These are phyloP conservation scores for Heliconius charithonia DNA, from an alignment of 2,888 invertebrate species.

Conservation along the genomic window DNA sequence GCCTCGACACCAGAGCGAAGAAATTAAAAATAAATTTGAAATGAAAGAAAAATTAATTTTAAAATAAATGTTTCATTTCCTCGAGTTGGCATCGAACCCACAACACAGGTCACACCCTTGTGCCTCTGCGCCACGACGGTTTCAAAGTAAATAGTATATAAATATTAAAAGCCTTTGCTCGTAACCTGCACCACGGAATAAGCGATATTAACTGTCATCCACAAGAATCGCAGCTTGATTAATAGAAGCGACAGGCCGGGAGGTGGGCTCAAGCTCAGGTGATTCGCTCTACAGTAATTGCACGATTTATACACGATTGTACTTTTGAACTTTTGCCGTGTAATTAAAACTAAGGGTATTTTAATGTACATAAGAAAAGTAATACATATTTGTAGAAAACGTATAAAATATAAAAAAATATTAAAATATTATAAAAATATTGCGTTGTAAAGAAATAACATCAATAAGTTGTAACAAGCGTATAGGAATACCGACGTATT, in stretches of 20 bases:
- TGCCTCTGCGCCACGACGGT: not conserved
- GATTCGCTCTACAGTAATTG: slow-evolving; percentile 58
- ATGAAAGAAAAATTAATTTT: too few relatives aligned
- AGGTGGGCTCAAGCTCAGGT: slow-evolving; percentile 47
- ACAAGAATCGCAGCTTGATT: slow-evolving; percentile 70
- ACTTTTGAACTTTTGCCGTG: slow-evolving; percentile 27
- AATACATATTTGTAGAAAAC: too few relatives aligned
- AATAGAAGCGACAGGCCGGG: slow-evolving; percentile 55
- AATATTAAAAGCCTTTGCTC: slow-evolving; percentile 35
- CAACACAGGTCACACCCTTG: not conserved
- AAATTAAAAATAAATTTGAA: too few relatives aligned
- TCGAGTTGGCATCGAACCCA: too few relatives aligned
- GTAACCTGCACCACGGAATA: slow-evolving; percentile 45
- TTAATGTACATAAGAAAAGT: not conserved
- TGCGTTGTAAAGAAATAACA: too few relatives aligned
- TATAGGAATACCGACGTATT: too few relatives aligned
- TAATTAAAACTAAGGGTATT: slow-evolving; percentile 20
- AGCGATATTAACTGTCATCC: slow-evolving; percentile 72
- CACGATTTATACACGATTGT: slow-evolving; percentile 53
- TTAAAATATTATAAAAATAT: too few relatives aligned
- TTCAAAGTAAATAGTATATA: not conserved
- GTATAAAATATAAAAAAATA: too few relatives aligned
- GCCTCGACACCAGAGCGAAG: too few relatives aligned
- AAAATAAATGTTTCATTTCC: too few relatives aligned
- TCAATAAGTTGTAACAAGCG: too few relatives aligned